Percentiles rank a stretch among this genome's conserved stretches.
phyloP scores from a whole-genome alignment of 1,140 invertebrate genomes.

The Wiebesia pumilae region DNA sequence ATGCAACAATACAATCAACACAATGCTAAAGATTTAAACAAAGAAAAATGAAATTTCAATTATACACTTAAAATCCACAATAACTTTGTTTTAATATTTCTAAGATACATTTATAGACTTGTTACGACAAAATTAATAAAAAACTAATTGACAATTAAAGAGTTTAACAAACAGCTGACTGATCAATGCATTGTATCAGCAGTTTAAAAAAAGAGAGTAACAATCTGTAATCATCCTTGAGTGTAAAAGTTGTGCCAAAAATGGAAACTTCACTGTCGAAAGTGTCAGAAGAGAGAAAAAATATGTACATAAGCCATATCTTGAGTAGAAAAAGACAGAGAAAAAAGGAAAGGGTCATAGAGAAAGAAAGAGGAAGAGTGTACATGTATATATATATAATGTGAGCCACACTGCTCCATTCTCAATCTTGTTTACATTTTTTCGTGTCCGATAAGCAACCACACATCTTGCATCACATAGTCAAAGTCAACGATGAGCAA shows the following conservation, averaged over 20 bases:
- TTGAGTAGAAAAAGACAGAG: neutral
- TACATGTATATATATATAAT: conserved; percentile 9
- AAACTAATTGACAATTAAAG: neutral
- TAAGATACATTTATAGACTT: conserved; percentile 2
- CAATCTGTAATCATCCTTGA: neutral
- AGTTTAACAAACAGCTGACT: neutral
- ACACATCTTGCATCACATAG: conserved; percentile 13
- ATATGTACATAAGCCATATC: conserved; percentile 25
- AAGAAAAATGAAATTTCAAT: conserved; percentile 7
- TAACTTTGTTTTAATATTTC: neutral
- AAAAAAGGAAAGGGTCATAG: neutral
- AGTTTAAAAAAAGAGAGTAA: neutral
- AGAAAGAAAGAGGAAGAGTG: neutral
- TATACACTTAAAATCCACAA: too few species aligned
- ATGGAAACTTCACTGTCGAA: conserved; percentile 40
- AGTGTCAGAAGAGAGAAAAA: conserved; percentile 36
- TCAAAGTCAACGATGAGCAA: neutral
- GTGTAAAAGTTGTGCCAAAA: conserved; percentile 37
- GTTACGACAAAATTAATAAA: neutral
- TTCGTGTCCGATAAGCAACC: conserved; percentile 30
- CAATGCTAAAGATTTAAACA: conserved; percentile 19
- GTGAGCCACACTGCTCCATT: neutral
- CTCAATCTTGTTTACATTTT: conserved; percentile 51
- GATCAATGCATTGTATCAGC: neutral
- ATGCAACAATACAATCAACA: conserved; percentile 18